Percentiles rank a stretch among this genome's conserved stretches.
Conservation (phyloP, 2,113 vertebrate genomes). For the Nibea coibor region DNA sequence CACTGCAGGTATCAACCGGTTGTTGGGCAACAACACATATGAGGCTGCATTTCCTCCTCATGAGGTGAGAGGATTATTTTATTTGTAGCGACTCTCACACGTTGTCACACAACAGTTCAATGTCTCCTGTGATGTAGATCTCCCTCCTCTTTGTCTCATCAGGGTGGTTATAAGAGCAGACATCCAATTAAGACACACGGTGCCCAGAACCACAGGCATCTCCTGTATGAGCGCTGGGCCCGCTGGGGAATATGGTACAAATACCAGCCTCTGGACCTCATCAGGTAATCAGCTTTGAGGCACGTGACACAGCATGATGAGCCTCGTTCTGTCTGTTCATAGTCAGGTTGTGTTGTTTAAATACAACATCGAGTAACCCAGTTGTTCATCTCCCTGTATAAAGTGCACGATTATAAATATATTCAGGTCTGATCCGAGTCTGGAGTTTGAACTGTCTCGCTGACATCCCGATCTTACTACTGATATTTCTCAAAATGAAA, state of each 20-base stretch:
- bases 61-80: constrained; percentile 85
- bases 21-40: constrained; percentile 94
- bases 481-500: constrained; percentile 28
- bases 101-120: background rate
- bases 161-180: constrained; percentile 97
- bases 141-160: constrained; percentile 28
- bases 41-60: constrained; percentile 98
- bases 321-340: constrained; percentile 1
- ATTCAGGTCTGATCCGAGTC: background rate
- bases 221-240: constrained; percentile 97
- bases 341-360: background rate
- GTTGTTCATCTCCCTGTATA: background rate
- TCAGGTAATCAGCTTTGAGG: constrained; percentile 86
- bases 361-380: background rate
- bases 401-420: background rate
- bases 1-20: constrained; percentile 91
- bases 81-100: constrained; percentile 6
- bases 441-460: constrained; percentile 2
- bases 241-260: constrained; percentile 99
- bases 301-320: constrained; percentile 2
- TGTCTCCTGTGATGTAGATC: background rate
- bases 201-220: constrained; percentile 95
- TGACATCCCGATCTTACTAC: background rate
- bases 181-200: constrained; percentile 97
- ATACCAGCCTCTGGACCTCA: constrained; percentile 97